These are phyloP conservation scores for Charaxes varanes DNA, from an alignment of 1,140 invertebrate species.

Conservation along the genomic window DNA sequence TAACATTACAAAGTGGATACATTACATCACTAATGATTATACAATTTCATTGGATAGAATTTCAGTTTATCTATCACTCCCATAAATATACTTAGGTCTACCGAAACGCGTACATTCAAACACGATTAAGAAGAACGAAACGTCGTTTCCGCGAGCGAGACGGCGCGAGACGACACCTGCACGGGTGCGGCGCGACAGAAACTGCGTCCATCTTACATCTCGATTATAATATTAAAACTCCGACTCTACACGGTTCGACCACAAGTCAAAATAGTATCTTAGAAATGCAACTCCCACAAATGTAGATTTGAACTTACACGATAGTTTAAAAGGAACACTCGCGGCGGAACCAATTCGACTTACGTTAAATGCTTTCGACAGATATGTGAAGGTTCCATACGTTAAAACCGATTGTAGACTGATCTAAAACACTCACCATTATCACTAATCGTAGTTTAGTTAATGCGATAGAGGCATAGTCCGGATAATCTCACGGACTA, in stretches of 20 bases:
- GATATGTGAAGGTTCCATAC: slow-evolving; percentile 19
- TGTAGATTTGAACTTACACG: slow-evolving; percentile 9
- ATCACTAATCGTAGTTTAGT: slow-evolving; percentile 5
- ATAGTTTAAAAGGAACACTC: slow-evolving; percentile 21
- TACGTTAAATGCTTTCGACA: slow-evolving; percentile 14
- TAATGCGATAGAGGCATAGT: slow-evolving; percentile 5
- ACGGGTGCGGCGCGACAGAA: slow-evolving; percentile 7
- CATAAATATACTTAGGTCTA: slow-evolving; percentile 25
- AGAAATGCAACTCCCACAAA: slow-evolving; percentile 13
- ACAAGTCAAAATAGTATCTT: slow-evolving; percentile 15
- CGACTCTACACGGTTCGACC: slow-evolving; percentile 17
- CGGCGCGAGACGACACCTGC: slow-evolving; percentile 1
- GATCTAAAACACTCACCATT: slow-evolving; percentile 7
- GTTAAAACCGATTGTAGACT: neutral
- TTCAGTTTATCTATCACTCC: slow-evolving; percentile 18
- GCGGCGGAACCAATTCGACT: slow-evolving; percentile 17
- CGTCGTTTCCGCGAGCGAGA: slow-evolving; percentile 9
- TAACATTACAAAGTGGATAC: slow-evolving; percentile 23
- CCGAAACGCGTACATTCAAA: slow-evolving; percentile 21
- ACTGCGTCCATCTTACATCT: slow-evolving; percentile 1
- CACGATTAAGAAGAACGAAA: slow-evolving; percentile 10
- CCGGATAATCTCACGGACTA: slow-evolving; percentile 5
- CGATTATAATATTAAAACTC: slow-evolving; percentile 10
- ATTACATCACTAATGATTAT: slow-evolving; percentile 24
- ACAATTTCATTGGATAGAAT: slow-evolving; percentile 25